Evolutionary conservation across 2,797 vertebrate species (phyloP).

Genomic region (Avahi laniger): DNA sequence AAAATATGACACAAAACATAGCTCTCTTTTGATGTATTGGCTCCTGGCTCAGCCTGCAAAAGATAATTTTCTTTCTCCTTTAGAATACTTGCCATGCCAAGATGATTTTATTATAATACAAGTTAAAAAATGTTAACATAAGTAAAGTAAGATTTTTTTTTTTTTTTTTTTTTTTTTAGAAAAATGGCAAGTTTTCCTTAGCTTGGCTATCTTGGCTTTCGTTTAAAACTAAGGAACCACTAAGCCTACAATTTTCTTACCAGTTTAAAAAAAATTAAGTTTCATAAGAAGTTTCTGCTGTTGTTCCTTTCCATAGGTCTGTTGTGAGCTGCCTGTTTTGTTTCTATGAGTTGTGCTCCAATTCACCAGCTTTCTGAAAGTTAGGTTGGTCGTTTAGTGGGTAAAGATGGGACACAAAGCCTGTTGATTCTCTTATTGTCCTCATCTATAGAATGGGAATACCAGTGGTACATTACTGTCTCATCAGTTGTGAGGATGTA

Average conservation of each 20-base stretch:
- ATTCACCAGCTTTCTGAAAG: background rate
- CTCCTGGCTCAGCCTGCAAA: background rate
- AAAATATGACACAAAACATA: background rate
- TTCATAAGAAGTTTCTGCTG: background rate
- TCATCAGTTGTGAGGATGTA: background rate
- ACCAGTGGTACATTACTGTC: background rate
- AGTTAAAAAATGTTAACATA: background rate
- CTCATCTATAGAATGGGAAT: background rate
- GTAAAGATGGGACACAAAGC: background rate
- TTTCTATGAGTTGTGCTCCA: background rate
- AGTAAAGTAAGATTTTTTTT: background rate
- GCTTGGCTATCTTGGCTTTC: background rate
- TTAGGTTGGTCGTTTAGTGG: background rate
- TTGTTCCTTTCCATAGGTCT: background rate
- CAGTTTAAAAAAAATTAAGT: background rate
- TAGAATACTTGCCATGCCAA: background rate
- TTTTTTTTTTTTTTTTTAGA: background rate
- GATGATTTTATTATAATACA: conserved; percentile 2
- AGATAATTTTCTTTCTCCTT: background rate
- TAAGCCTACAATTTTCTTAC: conserved; percentile 35
- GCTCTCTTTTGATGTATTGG: background rate
- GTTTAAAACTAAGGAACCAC: background rate
- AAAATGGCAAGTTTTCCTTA: background rate
- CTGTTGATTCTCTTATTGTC: background rate
- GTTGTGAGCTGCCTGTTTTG: background rate